Base-by-base conservation (phyloP, 2,113 vertebrate genomes). In the Hydrochoerus hydrochaeris region DNA sequence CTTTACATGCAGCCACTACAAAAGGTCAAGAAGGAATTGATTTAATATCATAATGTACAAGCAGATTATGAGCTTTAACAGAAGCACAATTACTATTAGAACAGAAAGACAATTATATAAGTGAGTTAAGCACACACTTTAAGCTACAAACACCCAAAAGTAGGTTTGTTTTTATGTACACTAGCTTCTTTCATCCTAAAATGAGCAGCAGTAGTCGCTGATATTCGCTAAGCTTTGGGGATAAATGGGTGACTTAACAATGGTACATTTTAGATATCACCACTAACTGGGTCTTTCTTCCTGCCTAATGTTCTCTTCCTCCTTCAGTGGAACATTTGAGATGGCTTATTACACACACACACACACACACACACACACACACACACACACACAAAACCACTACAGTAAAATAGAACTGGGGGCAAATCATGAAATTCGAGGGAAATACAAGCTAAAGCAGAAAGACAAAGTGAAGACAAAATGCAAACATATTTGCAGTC, bases 391-490 rank as follows among this genome's bases (percentile, higher is more conserved):
- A n/a, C n/a, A n/a, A n/a, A 1, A 41, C 17, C 14, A 6, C 65
- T 35, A 90, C 0, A 4, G 44, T 44, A 85, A 95, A 71, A 89
- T 80, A 78, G 57, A 92, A 89, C 71, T 52, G 24, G 84, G 46
- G 54, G 65, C 60, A 84, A 89, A 67, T 35, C 78, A 78, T 63
- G 26, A 87, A 88, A 78, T 75, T 71, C 35, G 75, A 88, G 14
- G 35, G 58, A 91, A 80, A 75, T 1, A 93, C 32, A 49, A 90
- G 82, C 54, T 30, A 54, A 93, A 78, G 7, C 19, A n/a, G 20
- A 85, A 78, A 91, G 49, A 93, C 49, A 93, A 88, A 95, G 75
- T 8, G 1, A 91, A 88, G 63, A 82, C 12, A n/a, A 97, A n/a
- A 69, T 11, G 71, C 35, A 60, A 93, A 71, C 28, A 14, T 0